Base-by-base conservation (phyloP, 1,140 invertebrate species). In the Ceratina australensis region DNA sequence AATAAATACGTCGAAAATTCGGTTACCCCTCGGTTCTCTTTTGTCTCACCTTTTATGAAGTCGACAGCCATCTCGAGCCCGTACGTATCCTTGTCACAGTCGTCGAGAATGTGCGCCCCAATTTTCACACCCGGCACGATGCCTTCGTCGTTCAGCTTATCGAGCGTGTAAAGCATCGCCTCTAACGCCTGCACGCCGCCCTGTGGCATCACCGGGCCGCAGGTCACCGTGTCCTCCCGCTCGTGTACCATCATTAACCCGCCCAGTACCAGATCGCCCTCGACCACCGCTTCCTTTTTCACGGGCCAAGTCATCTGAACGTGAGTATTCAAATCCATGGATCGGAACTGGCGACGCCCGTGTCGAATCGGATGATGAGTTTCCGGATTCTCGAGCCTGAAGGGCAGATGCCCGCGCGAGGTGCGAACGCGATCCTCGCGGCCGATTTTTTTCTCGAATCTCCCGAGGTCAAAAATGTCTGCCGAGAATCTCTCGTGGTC, bases 211-310 rank as follows among this genome's bases (percentile, higher is more conserved):
- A 99, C 95, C 0, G 96, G 96, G 0, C 98, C 98, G 88, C 98
- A 98, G 5, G 95, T 96, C 71, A 95, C 94, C 28, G 92, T 92
- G 83, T 97, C 96, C 87, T 98, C 96, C n/a, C 98, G 92, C 82
- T 98, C 97, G 92, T 99, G 98, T 0, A 98, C 96, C 98, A 98
- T 98, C 96, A 98, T 98, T 4, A 98, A 92, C 0, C 97, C 98
- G 4, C 98, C 98, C 0, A 99, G 91, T 0, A 97, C 94, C 0
- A 97, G 89, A 81, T 98, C 95, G 0, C 97, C 98, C 87, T 97
- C 96, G 3, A 98, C 95, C 1, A 96, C 95, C 0, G 97, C 96
- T 84, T 97, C 96, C 67, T 95, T 94, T 85, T 98, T 98, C 2
- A 97, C 94, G 0, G 97, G 97, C 97, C 98, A 98, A 64, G 80